These are phyloP conservation scores for Echinometra lucunter DNA, from an alignment of 53 echinoderm and acorn worm species.

Conservation along the genomic window DNA sequence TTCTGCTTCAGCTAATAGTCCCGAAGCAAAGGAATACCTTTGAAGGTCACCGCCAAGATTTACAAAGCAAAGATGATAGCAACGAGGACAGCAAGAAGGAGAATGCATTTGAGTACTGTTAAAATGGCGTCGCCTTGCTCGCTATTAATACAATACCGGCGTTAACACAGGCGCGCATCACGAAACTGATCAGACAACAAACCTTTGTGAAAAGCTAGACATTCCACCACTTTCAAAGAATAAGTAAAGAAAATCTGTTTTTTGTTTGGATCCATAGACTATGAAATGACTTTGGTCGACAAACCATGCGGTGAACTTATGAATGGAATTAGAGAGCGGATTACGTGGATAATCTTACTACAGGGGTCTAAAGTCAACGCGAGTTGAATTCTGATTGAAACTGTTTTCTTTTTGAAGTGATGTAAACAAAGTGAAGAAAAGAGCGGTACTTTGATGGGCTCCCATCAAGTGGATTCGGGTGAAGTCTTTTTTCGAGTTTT, in stretches of 20 bases:
- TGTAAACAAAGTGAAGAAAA: not conserved
- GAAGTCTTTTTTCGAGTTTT: not conserved
- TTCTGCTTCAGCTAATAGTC: not conserved
- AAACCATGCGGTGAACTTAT: constrained; percentile 2
- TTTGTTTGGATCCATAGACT: not conserved
- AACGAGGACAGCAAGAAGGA: not conserved
- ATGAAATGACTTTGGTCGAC: not conserved
- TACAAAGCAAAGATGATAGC: not conserved
- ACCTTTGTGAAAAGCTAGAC: not conserved
- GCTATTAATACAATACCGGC: not conserved
- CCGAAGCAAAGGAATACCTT: not conserved
- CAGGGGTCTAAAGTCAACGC: not conserved
- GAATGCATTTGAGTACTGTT: too few relatives aligned
- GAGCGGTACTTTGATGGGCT: constrained; percentile 7
- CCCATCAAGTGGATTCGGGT: not conserved
- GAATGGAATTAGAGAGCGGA: constrained; percentile 7
- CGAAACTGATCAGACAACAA: not conserved
- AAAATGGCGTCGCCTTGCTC: not conserved
- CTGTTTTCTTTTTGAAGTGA: not conserved
- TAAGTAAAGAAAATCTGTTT: not conserved
- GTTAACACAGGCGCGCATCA: not conserved
- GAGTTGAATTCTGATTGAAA: not conserved
- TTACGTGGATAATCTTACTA: not conserved
- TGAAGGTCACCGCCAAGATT: constrained; percentile 4
- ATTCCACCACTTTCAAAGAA: not conserved